These are phyloP conservation scores for Muntiacus reevesi DNA, from an alignment of 2,113 vertebrate species.

Conservation along the genomic window DNA sequence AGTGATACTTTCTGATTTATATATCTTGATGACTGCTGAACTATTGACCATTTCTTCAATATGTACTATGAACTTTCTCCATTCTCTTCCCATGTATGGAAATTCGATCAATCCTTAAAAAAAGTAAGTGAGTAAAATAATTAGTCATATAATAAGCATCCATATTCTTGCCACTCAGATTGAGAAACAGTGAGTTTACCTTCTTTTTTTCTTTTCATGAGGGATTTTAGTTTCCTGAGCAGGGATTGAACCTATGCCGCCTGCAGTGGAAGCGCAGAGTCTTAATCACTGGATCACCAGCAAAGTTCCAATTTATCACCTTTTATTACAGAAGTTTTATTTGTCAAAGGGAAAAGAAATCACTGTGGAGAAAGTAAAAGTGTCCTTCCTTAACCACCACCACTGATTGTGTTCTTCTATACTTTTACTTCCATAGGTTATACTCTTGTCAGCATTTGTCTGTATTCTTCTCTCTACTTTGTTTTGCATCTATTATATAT, in stretches of 20 bases:
- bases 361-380: not conserved
- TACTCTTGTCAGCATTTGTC: not conserved
- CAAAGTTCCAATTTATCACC: not conserved
- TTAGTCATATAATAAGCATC: not conserved
- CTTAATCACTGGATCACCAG: not conserved
- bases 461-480: not conserved
- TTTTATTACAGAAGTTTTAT: not conserved
- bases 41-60: not conserved
- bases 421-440: not conserved
- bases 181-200: not conserved
- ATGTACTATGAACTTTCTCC: not conserved
- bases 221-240: not conserved
- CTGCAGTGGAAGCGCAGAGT: not conserved
- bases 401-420: not conserved
- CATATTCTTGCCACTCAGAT: not conserved
- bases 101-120: not conserved
- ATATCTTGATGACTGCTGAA: not conserved
- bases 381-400: not conserved
- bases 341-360: not conserved
- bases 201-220: not conserved
- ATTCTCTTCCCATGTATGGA: not conserved
- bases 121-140: not conserved
- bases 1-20: not conserved
- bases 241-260: not conserved
- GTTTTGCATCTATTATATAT: not conserved